These are phyloP conservation scores for Phalloptychus januarius DNA, from an alignment of 2,797 vertebrate species.

Conservation along the genomic window DNA sequence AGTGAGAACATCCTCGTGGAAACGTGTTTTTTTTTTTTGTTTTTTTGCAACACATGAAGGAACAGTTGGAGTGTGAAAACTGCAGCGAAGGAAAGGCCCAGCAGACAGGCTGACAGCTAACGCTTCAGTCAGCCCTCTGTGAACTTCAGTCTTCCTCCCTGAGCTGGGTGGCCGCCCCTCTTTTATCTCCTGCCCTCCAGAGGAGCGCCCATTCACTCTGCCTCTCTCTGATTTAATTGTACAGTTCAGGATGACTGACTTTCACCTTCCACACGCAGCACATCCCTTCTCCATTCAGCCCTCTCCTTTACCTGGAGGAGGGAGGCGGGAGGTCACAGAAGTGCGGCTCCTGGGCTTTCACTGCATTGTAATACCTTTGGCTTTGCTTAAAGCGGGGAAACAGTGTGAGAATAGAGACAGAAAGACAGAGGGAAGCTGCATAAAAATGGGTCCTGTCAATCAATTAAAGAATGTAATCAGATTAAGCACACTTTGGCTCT, in stretches of 20 bases:
- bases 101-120: slow-evolving; percentile 18
- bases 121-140: slow-evolving; percentile 41
- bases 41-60: slow-evolving; percentile 9
- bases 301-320: slow-evolving; percentile 25
- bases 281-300: slow-evolving; percentile 36
- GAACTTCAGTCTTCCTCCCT: slow-evolving; percentile 36
- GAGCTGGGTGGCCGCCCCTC: slow-evolving; percentile 33
- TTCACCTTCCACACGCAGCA: slow-evolving; percentile 75
- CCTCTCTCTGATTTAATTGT: slow-evolving; percentile 79
- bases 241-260: slow-evolving; percentile 80
- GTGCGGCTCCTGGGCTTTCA: slow-evolving; percentile 16
- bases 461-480: too few relatives aligned
- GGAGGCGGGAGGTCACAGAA: slow-evolving; percentile 2
- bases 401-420: not conserved
- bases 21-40: not conserved
- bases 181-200: slow-evolving; percentile 68
- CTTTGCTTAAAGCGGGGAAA: slow-evolving; percentile 4
- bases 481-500: too few relatives aligned
- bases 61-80: slow-evolving; percentile 27
- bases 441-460: not conserved
- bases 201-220: slow-evolving; percentile 60
- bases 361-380: slow-evolving; percentile 16
- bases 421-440: not conserved
- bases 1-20: slow-evolving; percentile 8
- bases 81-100: slow-evolving; percentile 27